These are phyloP conservation scores for Lordiphosa collinella DNA, from an alignment of 1,140 invertebrate genomes.

Conservation along the genomic window DNA sequence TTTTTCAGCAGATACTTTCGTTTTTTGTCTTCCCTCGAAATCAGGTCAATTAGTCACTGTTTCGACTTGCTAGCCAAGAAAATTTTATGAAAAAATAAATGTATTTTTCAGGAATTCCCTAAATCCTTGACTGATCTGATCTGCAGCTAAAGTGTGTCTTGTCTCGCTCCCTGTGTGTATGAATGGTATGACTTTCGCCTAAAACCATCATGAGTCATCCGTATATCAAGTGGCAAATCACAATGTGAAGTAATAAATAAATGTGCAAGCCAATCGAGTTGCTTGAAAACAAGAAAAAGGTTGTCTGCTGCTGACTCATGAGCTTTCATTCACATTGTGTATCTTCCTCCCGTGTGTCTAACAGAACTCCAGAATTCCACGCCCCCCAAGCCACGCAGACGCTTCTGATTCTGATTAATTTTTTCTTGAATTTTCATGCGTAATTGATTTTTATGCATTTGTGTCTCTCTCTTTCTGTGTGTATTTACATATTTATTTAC, in stretches of 20 bases:
- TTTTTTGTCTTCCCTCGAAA: conserved; percentile 13
- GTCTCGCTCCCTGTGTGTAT: background rate
- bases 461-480: background rate
- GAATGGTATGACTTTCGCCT: conserved; percentile 43
- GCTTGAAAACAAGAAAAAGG: conserved; percentile 4
- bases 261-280: background rate
- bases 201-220: conserved; percentile 35
- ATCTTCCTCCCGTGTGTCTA: too few species aligned
- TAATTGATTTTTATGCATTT: conserved; percentile 72
- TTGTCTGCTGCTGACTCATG: conserved; percentile 28
- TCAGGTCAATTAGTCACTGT: conserved; percentile 15
- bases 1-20: conserved; percentile 14
- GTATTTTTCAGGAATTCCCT: too few species aligned
- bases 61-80: conserved; percentile 11
- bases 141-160: too few species aligned
- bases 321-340: too few species aligned
- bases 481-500: conserved; percentile 48
- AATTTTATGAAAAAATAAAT: background rate
- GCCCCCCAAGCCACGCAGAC: conserved; percentile 22
- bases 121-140: too few species aligned
- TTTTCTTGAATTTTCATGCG: conserved; percentile 56
- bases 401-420: conserved; percentile 7
- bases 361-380: too few species aligned
- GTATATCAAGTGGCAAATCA: conserved; percentile 33
- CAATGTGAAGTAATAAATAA: conserved; percentile 9